These are phyloP conservation scores for Chrysina gloriosa DNA, from an alignment of 2,888 invertebrate species.

Conservation along the genomic window DNA sequence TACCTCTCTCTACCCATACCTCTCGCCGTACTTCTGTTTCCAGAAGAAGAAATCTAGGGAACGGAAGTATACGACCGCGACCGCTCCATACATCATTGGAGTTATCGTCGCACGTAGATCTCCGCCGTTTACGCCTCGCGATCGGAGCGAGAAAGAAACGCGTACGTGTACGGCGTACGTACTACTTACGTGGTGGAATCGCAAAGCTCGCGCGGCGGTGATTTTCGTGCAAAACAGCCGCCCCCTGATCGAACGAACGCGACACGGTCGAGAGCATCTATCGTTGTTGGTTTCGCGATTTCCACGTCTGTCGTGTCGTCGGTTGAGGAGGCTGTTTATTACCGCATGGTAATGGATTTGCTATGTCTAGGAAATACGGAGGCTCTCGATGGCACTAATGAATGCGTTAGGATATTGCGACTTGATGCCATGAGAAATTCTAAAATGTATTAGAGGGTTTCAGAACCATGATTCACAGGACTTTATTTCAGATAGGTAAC, in stretches of 20 bases:
- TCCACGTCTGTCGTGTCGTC: not conserved
- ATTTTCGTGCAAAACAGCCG: conserved; percentile 56
- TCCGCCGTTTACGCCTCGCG: conserved; percentile 47
- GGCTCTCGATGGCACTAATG: no score
- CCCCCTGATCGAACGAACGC: conserved; percentile 49
- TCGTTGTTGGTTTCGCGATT: not conserved
- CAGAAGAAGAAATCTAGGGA: conserved; percentile 49
- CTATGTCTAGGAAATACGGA: no score
- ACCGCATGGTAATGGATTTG: conserved; percentile 12
- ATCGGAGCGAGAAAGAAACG: conserved; percentile 34
- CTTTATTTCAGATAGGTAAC: no score
- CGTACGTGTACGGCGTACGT: conserved; percentile 6
- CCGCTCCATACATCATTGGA: conserved; percentile 52
- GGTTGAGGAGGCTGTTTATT: conserved; percentile 4
- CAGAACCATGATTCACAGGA: no score
- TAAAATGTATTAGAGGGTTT: no score
- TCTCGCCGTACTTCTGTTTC: conserved; percentile 43
- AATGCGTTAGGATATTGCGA: conserved; percentile 31
- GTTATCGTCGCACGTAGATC: conserved; percentile 51
- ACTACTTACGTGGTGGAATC: no score
- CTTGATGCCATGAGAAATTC: no score
- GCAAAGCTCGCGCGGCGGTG: conserved; percentile 44
- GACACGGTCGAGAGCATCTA: conserved; percentile 52
- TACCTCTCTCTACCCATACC: not conserved
- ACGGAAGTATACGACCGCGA: conserved; percentile 53